Percentiles rank a stretch among this genome's conserved stretches.
These are phyloP conservation scores for Clangula hyemalis DNA, from an alignment of 2,797 vertebrate species.

Conservation along the genomic window DNA sequence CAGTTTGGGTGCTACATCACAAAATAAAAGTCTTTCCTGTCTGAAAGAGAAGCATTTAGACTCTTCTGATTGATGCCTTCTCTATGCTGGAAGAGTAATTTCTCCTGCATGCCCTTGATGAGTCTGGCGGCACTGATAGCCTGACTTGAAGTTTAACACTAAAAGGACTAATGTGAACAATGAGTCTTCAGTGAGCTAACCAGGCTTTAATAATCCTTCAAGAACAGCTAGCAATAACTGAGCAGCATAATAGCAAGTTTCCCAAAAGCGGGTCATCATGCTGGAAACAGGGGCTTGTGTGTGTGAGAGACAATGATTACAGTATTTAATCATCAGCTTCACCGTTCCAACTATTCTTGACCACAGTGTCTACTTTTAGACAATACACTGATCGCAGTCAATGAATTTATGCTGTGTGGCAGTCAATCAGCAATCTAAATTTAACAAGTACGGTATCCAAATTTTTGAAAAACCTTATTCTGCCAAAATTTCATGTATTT, in stretches of 20 bases:
- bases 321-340: constrained; percentile 42
- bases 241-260: constrained; percentile 52
- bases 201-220: constrained; percentile 71
- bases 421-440: constrained; percentile 6
- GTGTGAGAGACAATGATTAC: constrained; percentile 47
- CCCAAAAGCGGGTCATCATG: constrained; percentile 64
- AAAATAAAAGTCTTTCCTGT: constrained; percentile 46
- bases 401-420: not conserved
- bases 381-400: not conserved
- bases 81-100: constrained; percentile 3
- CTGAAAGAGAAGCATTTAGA: constrained; percentile 57
- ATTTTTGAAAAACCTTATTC: not conserved
- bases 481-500: not conserved
- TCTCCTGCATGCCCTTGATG: not conserved
- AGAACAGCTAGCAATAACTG: constrained; percentile 51
- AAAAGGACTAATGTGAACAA: constrained; percentile 59
- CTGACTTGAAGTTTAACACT: constrained; percentile 49
- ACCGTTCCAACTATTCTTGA: not conserved
- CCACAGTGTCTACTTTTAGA: constrained; percentile 10
- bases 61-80: constrained; percentile 8
- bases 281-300: constrained; percentile 62
- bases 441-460: not conserved
- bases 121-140: constrained; percentile 17
- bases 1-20: constrained; percentile 17
- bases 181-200: constrained; percentile 68